Percentiles rank a stretch among this genome's conserved stretches.
phyloP scores from a whole-genome alignment of 2,113 vertebrate species.

The Ciconia stormi region DNA sequence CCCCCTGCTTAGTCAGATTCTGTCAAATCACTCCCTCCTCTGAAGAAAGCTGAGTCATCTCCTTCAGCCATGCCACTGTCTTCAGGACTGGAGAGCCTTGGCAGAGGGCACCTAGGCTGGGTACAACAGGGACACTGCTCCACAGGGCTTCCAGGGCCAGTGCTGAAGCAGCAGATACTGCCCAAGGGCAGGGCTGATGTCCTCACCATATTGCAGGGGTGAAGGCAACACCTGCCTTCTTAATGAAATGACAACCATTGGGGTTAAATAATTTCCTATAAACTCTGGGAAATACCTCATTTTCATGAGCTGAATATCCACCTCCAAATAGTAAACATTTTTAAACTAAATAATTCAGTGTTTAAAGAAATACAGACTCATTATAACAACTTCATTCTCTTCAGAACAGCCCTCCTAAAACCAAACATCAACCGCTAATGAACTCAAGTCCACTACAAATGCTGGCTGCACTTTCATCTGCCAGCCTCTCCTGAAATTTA shows the following conservation, averaged over 20 bases:
- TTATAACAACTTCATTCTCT: neutral
- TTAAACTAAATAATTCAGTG: neutral
- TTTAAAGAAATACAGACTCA: neutral
- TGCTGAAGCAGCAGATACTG: neutral
- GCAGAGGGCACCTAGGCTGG: neutral
- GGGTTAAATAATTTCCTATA: neutral
- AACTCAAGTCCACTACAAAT: neutral
- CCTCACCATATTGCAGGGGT: neutral
- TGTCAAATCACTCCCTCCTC: neutral
- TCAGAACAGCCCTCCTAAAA: neutral
- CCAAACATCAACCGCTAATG: neutral
- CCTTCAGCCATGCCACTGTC: neutral
- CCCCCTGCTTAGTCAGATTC: neutral
- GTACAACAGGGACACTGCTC: neutral
- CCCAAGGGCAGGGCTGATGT: neutral
- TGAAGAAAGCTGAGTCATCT: neutral
- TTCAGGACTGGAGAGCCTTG: neutral
- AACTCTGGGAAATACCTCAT: neutral
- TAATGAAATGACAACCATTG: neutral
- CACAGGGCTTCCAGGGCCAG: neutral
- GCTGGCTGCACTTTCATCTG: neutral
- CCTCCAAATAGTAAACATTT: neutral
- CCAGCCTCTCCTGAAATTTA: neutral
- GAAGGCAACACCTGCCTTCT: neutral
- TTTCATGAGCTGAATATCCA: neutral